These are phyloP conservation scores for Palythoa grandis DNA, from an alignment of 92 coral and sea anemone genomes.

Conservation along the genomic window DNA sequence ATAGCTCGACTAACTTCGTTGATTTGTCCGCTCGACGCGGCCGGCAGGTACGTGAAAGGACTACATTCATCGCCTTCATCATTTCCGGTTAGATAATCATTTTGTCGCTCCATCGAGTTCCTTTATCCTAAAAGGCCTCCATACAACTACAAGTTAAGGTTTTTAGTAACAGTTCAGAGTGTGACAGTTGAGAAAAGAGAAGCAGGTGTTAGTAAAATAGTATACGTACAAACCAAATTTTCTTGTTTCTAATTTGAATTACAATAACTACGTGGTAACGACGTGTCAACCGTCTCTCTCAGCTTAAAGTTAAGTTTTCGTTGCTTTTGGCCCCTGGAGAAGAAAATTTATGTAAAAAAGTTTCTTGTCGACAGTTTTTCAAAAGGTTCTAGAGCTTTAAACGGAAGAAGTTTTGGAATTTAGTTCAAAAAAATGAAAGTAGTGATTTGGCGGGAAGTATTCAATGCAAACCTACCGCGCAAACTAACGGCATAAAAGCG, in stretches of 20 bases:
- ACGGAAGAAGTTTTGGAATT: neutral
- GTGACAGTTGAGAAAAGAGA: neutral
- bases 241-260: neutral
- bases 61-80: neutral
- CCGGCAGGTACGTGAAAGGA: neutral
- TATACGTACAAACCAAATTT: neutral
- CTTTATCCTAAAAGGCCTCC: neutral
- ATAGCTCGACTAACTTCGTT: neutral
- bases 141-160: neutral
- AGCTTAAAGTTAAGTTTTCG: neutral
- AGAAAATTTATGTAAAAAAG: neutral
- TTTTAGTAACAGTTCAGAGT: neutral
- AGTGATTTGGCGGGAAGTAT: slow-evolving; percentile 6
- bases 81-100: neutral
- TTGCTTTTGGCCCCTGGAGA: neutral
- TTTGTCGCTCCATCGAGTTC: neutral
- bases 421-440: neutral
- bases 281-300: neutral
- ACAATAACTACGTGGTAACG: neutral
- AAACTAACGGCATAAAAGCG: neutral
- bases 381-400: neutral
- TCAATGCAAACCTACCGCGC: neutral
- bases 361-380: neutral
- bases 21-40: neutral
- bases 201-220: neutral